Percentiles rank a stretch among this genome's conserved stretches.
Evolutionary conservation across 1,140 invertebrate species (phyloP).

Genomic region (Brachionus sp.): DNA sequence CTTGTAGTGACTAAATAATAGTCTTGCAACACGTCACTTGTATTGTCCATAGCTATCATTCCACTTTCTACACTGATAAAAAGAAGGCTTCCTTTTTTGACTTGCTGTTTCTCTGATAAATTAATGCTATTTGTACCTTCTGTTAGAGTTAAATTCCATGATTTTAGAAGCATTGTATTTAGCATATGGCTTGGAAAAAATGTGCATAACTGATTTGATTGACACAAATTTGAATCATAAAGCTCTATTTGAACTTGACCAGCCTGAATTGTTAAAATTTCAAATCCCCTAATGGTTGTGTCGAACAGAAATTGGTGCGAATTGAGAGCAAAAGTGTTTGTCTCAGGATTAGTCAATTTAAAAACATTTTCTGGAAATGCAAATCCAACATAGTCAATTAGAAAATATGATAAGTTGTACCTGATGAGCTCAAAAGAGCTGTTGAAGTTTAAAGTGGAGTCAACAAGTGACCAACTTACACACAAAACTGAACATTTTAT

Average conservation of each 20-base stretch:
- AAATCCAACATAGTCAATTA: background rate
- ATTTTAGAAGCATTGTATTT: background rate
- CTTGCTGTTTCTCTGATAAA: background rate
- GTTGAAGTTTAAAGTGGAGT: background rate
- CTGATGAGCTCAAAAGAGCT: background rate
- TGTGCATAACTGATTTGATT: background rate
- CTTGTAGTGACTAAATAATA: background rate
- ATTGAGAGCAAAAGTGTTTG: background rate
- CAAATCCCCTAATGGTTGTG: background rate
- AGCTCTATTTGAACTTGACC: background rate
- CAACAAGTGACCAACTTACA: background rate
- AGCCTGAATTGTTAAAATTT: background rate
- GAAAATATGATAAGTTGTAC: background rate
- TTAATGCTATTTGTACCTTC: background rate
- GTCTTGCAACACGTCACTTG: background rate
- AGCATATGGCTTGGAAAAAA: background rate
- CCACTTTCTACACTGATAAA: background rate
- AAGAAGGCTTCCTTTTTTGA: background rate
- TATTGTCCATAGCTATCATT: background rate
- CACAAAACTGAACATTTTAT: background rate
- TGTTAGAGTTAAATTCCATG: background rate
- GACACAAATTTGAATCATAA: background rate
- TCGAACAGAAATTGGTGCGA: background rate
- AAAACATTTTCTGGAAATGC: background rate
- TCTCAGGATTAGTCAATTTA: background rate